Evolutionary conservation across 1,140 invertebrate genomes (phyloP).

Genomic region (Drosophila arawakana): DNA sequence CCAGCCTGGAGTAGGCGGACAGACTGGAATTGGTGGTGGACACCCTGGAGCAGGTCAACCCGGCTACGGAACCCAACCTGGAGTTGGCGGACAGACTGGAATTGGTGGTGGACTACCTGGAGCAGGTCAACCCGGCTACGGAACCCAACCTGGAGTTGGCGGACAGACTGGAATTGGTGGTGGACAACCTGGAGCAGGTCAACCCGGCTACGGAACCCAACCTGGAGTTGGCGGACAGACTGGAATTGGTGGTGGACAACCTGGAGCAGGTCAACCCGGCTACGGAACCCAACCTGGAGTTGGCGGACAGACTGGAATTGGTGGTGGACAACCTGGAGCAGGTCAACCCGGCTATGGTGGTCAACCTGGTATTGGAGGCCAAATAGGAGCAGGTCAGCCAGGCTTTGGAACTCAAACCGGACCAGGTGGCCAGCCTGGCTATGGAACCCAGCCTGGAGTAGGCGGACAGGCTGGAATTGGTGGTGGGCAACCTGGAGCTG

Average conservation of each 20-base stretch:
- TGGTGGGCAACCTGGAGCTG: conserved; percentile 8
- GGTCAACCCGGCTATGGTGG: conserved; percentile 20
- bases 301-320: conserved; percentile 14
- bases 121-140: conserved; percentile 23
- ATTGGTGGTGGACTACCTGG: conserved; percentile 21
- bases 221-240: conserved; percentile 19
- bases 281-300: conserved; percentile 5
- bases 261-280: conserved; percentile 11
- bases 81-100: conserved; percentile 24
- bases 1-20: background rate
- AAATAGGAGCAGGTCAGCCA: background rate
- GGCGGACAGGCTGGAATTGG: background rate
- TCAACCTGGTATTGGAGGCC: conserved; percentile 16
- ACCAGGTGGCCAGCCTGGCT: conserved; percentile 27
- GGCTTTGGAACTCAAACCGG: conserved; percentile 15
- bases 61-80: background rate
- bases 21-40: conserved; percentile 28
- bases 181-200: conserved; percentile 25
- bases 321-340: background rate
- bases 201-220: background rate
- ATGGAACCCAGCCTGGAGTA: conserved; percentile 2
- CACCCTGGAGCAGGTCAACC: conserved; percentile 26
- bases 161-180: conserved; percentile 18
- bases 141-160: conserved; percentile 14
- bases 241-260: conserved; percentile 35